These are phyloP conservation scores for Atlantisia rogersi DNA, from an alignment of 2,113 vertebrate genomes.

Conservation along the genomic window DNA sequence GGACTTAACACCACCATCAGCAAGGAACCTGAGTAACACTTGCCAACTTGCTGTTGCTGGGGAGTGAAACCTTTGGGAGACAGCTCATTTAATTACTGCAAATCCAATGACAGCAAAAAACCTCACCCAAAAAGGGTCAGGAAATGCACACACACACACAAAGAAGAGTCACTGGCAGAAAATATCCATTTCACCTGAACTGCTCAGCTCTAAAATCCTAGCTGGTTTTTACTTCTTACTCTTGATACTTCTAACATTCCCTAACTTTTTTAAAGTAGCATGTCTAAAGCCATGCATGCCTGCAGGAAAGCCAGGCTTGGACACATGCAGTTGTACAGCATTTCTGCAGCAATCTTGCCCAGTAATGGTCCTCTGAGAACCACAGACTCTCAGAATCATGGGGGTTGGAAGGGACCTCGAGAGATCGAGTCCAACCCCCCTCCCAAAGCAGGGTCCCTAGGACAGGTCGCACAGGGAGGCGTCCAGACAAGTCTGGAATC, in stretches of 20 bases:
- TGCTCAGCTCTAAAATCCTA: neutral
- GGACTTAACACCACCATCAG: neutral
- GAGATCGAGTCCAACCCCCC: too few species aligned
- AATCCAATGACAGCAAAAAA: neutral
- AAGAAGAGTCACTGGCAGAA: neutral
- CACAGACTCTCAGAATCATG: neutral
- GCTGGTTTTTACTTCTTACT: neutral
- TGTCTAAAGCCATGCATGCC: neutral
- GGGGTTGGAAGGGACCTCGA: too few species aligned
- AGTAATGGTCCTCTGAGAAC: neutral
- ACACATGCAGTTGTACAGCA: neutral
- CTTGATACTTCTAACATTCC: neutral
- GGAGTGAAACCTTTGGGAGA: neutral
- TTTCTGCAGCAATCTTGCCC: constrained; percentile 21
- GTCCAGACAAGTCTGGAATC: too few species aligned
- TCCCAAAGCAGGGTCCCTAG: too few species aligned
- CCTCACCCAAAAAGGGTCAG: neutral
- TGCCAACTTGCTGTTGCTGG: neutral
- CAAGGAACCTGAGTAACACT: neutral
- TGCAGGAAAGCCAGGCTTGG: neutral
- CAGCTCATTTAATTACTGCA: neutral
- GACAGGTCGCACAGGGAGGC: too few species aligned
- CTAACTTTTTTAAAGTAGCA: neutral
- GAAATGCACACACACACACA: neutral
- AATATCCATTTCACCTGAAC: neutral